These are phyloP conservation scores for Cyrtorhinus lividipennis DNA, from an alignment of 1,140 invertebrate species.

Conservation along the genomic window DNA sequence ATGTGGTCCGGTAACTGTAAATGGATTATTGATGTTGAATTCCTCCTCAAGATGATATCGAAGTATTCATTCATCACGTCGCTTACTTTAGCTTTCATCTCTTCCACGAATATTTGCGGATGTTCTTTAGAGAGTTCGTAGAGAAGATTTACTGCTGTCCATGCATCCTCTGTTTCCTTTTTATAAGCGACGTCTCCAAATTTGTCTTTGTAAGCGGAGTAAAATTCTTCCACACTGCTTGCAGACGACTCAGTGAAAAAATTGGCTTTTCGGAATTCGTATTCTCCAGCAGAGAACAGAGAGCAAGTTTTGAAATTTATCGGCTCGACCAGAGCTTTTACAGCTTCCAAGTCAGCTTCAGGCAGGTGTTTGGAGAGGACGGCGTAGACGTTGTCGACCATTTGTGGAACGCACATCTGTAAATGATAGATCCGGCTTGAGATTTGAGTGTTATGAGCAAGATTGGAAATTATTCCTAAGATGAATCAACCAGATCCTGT, in stretches of 20 bases:
- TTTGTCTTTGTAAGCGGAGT: not conserved
- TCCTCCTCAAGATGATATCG: not conserved
- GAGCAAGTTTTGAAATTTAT: not conserved
- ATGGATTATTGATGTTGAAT: too few relatives aligned
- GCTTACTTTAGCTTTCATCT: not conserved
- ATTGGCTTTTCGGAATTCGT: not conserved
- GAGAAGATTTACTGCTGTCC: not conserved
- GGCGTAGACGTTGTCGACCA: not conserved
- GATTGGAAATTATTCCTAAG: not conserved
- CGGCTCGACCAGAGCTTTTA: not conserved
- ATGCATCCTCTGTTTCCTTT: not conserved
- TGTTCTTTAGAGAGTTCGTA: not conserved
- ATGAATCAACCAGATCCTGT: too few relatives aligned
- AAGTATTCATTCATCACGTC: not conserved
- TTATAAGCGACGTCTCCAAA: not conserved
- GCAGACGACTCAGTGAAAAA: not conserved
- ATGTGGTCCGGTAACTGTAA: not conserved
- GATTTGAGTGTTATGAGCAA: not conserved
- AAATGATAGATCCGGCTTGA: not conserved
- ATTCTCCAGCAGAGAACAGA: not conserved
- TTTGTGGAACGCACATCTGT: not conserved
- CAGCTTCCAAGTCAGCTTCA: not conserved
- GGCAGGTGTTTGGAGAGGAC: not conserved
- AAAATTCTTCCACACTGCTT: not conserved
- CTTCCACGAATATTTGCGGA: not conserved